Evolutionary conservation across 2,113 vertebrate genomes (phyloP), one percentile per base, ranked within the genome.

Genomic region (Poeciliopsis retropinna): DNA sequence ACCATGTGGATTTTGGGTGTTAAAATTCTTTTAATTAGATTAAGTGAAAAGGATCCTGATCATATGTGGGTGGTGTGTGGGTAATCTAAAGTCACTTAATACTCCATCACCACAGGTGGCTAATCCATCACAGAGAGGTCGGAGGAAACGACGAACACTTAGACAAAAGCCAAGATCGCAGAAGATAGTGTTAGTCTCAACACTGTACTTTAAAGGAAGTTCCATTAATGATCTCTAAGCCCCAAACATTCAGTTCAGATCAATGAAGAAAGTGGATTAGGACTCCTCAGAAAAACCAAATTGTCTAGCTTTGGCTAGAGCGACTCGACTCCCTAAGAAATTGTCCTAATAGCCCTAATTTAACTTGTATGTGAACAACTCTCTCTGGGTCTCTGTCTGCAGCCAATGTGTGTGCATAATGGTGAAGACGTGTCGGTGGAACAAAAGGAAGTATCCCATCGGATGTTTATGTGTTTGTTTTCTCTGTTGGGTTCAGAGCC

Each of bases 21-120:
- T 85, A 70, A 80, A 82, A 69, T 70, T 71, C 37, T 73, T 69
- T 77, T 91, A 90, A 91, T 91, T 89, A 88, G 82, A 92, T 91
- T 88, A 81, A 72, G 82, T 64, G 68, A 78, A 79, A 85, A 83
- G 31, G 82, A 37, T 81, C 82, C 84, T 82, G 79, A 37, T 54
- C 7, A 12, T 68, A 44, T 70, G 12, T 47, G 29, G 54, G 19
- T 41, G 30, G 64, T 41, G 28, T 54, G 75, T 81, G 51, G 71
- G 72, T 67, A 60, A 76, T 64, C 37, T 32, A 17, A 5, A 65
- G 34, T 73, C 25, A 8, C 62, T 69, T 32, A 64, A 67, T 65
- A 70, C 62, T 81, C 72, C 39, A 66, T 81, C 82, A 61, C 74
- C 89, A 86, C 88, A 92, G 88, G 87, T 92, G 88, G 87, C 82